Base-by-base conservation (phyloP, 2,113 vertebrate genomes). In the Chaetodon trifascialis region DNA sequence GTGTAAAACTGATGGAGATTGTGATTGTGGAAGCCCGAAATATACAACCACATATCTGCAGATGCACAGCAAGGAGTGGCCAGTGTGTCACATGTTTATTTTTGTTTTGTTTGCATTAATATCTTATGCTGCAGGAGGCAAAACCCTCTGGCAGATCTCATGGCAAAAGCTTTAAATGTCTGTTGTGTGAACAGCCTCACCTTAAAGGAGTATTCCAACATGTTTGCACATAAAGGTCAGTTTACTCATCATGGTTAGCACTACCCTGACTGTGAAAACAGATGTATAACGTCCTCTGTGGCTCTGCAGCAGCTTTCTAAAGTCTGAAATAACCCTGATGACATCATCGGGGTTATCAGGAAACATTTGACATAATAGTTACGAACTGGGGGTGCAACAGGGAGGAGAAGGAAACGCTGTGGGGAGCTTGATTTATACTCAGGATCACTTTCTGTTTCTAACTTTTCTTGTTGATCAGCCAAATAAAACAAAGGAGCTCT, bases 1-100 rank as follows among this genome's bases (percentile, higher is more conserved):
- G 62, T 72, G 56, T 68, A 42, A 69, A 73, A 49, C 0, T 44
- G 38, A 11, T 40, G 23, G 63, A 52, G 10, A 44, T 2, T 16
- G 11, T 34, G 51, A 71, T 52, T 64, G n/a, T 70, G 34, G n/a
- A 52, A 42, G 30, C 34, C 19, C 44, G 51, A 59, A 44, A 80
- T 38, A 25, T 60, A 72, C 2, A 0, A 59, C 42, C 5, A 1
- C 46, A 58, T 12, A 23, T 6, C 60, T 3, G 52, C 40, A 76
- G n/a, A 51, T 40, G 19, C n/a, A 77, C 34, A 51, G n/a, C 1
- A 36, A 10, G 7, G 10, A 58, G 0, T 11, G 15, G 36, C 36
- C 47, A 66, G 7, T 15, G 25, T 55, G 17, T 44, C 17, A 36
- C 10, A 3, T 19, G 15, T 52, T 17, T 16, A 63, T 16, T 34